These are phyloP conservation scores for Zeus faber DNA, from an alignment of 2,113 vertebrate species.

Conservation along the genomic window DNA sequence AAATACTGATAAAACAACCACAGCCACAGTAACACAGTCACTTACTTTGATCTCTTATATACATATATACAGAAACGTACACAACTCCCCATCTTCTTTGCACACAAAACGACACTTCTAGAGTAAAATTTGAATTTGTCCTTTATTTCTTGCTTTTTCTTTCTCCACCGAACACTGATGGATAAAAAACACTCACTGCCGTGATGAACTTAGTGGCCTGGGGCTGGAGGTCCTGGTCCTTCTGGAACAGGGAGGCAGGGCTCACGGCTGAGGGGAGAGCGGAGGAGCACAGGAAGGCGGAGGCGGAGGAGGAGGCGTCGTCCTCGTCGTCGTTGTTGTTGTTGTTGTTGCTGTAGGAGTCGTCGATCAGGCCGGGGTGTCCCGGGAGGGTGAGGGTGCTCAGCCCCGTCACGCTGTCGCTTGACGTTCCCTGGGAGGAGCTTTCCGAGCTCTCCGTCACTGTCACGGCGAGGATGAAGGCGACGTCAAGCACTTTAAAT, in stretches of 20 bases:
- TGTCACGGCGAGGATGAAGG: conserved; percentile 37
- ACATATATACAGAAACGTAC: no score
- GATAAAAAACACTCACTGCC: conserved; percentile 67
- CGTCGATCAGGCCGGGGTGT: conserved; percentile 44
- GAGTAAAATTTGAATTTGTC: no score
- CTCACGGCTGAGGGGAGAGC: conserved; percentile 45
- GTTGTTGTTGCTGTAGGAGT: conserved; percentile 59
- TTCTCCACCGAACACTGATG: no score
- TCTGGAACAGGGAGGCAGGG: conserved; percentile 60
- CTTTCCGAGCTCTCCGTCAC: conserved; percentile 74
- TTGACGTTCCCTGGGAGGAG: conserved; percentile 75
- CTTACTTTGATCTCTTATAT: no score
- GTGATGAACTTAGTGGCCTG: conserved; percentile 69
- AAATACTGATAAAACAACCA: no score
- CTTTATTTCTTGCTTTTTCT: no score
- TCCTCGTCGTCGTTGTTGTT: neutral
- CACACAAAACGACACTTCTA: no score
- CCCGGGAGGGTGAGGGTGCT: conserved; percentile 42
- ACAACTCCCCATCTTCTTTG: no score
- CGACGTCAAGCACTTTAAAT: no score
- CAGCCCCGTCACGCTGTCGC: conserved; percentile 64
- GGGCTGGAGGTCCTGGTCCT: conserved; percentile 57
- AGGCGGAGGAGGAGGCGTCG: neutral
- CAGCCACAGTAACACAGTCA: no score
- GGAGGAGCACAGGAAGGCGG: conserved; percentile 26